Evolutionary conservation across 2,888 invertebrate species (phyloP).

Genomic region (Acanthococcus lagerstroemiae): DNA sequence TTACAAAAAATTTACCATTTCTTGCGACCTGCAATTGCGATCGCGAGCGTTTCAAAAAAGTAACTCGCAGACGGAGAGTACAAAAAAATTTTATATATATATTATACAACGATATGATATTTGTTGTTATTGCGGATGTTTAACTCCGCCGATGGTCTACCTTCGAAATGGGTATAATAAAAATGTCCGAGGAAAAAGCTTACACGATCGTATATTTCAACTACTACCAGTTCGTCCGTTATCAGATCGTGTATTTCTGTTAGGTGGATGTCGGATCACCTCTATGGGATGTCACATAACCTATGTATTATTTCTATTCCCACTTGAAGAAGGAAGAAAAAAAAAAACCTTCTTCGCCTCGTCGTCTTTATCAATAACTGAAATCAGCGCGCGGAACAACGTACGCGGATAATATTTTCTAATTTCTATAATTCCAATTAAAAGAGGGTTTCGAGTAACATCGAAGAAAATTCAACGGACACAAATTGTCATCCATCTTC

Average conservation of each 20-base stretch:
- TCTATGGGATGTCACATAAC: slow-evolving; percentile 27
- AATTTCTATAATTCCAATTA: slow-evolving; percentile 25
- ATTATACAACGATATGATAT: too few species aligned
- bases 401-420: slow-evolving; percentile 17
- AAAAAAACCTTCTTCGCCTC: slow-evolving; percentile 17
- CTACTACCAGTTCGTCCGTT: slow-evolving; percentile 24
- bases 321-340: slow-evolving; percentile 23
- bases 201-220: slow-evolving; percentile 25
- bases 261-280: slow-evolving; percentile 24
- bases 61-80: too few species aligned
- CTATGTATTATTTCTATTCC: slow-evolving; percentile 28
- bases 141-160: too few species aligned
- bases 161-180: slow-evolving; percentile 26
- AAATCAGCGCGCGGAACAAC: slow-evolving; percentile 7
- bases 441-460: neutral
- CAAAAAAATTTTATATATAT: too few species aligned
- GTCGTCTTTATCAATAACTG: slow-evolving; percentile 10
- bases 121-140: too few species aligned
- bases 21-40: too few species aligned
- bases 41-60: too few species aligned
- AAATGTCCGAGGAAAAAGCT: slow-evolving; percentile 8
- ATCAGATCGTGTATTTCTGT: slow-evolving; percentile 10
- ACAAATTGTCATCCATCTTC: slow-evolving; percentile 9
- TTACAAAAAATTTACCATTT: too few species aligned
- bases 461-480: slow-evolving; percentile 1